Conservation (phyloP, 2,113 vertebrate genomes). For the Microcebus jonahi region DNA sequence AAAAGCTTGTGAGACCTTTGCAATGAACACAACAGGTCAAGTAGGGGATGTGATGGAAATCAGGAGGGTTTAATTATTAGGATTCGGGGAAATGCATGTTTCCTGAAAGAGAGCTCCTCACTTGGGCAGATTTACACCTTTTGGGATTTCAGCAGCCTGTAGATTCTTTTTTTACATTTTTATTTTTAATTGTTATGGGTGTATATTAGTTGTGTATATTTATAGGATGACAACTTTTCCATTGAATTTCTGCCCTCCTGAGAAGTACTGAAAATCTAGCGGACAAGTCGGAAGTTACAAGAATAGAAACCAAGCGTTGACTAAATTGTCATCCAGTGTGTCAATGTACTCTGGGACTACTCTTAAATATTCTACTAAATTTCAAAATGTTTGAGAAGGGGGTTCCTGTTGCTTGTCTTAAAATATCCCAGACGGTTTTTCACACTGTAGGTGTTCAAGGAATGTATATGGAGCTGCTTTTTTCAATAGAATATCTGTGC, state of each 20-base stretch:
- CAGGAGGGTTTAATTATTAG: not conserved
- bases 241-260: not conserved
- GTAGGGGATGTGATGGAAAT: not conserved
- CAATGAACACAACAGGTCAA: not conserved
- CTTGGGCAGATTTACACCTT: not conserved
- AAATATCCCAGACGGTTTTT: accelerated
- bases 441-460: accelerated
- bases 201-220: too few relatives aligned
- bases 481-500: not conserved
- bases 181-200: too few relatives aligned
- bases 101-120: not conserved
- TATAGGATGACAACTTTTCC: too few relatives aligned
- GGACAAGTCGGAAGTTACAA: not conserved
- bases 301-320: not conserved
- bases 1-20: not conserved
- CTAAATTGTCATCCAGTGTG: not conserved
- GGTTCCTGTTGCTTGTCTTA: too few relatives aligned
- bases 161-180: too few relatives aligned
- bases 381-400: not conserved
- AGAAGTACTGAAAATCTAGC: not conserved
- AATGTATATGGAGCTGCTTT: not conserved
- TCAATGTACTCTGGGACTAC: too few relatives aligned
- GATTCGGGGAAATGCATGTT: not conserved
- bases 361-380: not conserved
- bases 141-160: not conserved